Conservation (phyloP, 2,113 vertebrate genomes). For the Microcebus tavaratra region DNA sequence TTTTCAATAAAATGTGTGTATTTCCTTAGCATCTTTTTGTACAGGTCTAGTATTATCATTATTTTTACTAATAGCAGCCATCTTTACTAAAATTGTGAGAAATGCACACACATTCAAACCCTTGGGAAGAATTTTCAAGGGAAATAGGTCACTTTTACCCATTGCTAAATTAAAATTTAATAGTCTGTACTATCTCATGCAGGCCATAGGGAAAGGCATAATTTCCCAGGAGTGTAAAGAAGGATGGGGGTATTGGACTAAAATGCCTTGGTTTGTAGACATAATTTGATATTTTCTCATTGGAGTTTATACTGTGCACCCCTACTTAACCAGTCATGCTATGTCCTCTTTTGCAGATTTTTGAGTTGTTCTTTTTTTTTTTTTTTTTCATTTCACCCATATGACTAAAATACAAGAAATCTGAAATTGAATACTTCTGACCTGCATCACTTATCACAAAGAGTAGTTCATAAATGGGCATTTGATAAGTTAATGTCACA, state of each 20-base stretch:
- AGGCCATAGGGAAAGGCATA: background rate
- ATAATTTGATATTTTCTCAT: background rate
- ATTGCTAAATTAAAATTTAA: constrained; percentile 10
- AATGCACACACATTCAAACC: background rate
- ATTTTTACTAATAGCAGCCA: background rate
- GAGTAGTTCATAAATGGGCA: background rate
- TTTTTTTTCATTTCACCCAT: background rate
- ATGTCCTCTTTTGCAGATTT: background rate
- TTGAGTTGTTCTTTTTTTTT: background rate
- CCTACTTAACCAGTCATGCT: background rate
- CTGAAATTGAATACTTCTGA: background rate
- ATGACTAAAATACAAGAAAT: background rate
- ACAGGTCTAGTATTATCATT: background rate
- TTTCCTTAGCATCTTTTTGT: background rate
- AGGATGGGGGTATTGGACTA: background rate
- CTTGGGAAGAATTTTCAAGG: background rate
- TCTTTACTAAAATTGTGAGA: background rate
- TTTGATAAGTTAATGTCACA: background rate
- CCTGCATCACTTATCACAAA: background rate
- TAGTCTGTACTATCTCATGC: background rate
- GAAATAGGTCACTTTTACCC: background rate
- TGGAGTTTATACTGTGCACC: background rate
- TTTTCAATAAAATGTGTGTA: background rate
- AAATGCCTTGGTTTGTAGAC: background rate
- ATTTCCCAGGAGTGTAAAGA: background rate